Conservation (phyloP, 2,113 vertebrate species). For the Saccopteryx leptura region DNA sequence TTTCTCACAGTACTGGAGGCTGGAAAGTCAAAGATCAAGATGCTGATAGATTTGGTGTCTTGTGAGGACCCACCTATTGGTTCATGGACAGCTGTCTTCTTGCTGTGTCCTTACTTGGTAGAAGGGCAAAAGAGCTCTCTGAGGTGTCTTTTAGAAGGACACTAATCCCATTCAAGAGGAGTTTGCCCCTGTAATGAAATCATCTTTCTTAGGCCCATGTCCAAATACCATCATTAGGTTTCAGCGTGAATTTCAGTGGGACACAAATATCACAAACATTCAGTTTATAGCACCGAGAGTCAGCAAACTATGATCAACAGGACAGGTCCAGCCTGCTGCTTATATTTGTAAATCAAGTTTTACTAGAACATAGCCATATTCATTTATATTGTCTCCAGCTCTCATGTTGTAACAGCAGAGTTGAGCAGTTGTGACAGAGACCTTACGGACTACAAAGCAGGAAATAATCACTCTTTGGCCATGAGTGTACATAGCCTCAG, state of each 20-base stretch:
- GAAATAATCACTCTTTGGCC: background rate
- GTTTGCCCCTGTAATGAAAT: background rate
- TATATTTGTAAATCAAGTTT: conserved; percentile 14
- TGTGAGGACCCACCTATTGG: background rate
- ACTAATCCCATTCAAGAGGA: background rate
- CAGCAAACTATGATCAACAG: background rate
- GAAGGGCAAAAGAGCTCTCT: background rate
- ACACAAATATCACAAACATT: background rate
- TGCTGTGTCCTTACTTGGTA: background rate
- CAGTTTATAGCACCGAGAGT: background rate
- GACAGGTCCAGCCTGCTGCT: background rate
- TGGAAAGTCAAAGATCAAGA: background rate
- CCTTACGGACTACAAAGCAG: background rate
- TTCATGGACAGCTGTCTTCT: background rate
- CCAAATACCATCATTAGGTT: background rate
- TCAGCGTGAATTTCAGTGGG: background rate
- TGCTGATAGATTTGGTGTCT: background rate
- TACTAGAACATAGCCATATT: background rate
- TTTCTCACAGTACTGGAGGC: background rate
- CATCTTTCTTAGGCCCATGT: background rate
- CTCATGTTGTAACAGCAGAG: background rate
- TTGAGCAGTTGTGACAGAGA: background rate
- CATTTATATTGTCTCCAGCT: background rate
- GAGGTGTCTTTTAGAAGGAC: background rate
- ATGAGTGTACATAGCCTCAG: background rate